These are phyloP conservation scores for Tanypteryx hageni DNA, from an alignment of 2,888 invertebrate species.

Conservation along the genomic window DNA sequence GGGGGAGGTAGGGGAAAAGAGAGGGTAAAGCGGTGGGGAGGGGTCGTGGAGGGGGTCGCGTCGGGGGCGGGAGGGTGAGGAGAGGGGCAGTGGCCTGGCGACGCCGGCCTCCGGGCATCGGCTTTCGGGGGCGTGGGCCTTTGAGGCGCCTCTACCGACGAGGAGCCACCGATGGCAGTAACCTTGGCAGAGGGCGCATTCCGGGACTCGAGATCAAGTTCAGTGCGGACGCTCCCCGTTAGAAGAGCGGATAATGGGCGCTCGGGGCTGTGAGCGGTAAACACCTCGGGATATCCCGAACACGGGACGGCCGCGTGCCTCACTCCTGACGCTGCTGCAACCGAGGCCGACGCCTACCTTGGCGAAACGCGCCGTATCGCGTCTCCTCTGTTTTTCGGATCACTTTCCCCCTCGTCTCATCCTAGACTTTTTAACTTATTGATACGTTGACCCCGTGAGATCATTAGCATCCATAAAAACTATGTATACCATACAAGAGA, in stretches of 20 bases:
- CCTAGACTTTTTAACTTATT: neutral
- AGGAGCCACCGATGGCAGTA: neutral
- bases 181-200: constrained; percentile 32
- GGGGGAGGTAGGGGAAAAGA: neutral
- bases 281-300: neutral
- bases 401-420: neutral
- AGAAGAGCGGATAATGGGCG: neutral
- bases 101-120: neutral
- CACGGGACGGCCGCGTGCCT: neutral
- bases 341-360: neutral
- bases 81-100: neutral
- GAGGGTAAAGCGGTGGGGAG: too few species aligned
- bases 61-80: neutral
- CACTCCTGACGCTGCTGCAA: neutral
- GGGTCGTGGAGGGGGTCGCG: too few species aligned
- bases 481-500: too few species aligned
- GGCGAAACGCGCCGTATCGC: neutral
- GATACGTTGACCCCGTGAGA: neutral
- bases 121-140: constrained; percentile 26
- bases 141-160: neutral
- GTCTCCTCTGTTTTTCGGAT: neutral
- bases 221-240: constrained; percentile 7
- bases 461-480: too few species aligned
- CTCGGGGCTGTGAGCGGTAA: neutral
- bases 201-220: neutral